Conservation (phyloP, 1,140 invertebrate species). For the Bombus pyrosoma region DNA sequence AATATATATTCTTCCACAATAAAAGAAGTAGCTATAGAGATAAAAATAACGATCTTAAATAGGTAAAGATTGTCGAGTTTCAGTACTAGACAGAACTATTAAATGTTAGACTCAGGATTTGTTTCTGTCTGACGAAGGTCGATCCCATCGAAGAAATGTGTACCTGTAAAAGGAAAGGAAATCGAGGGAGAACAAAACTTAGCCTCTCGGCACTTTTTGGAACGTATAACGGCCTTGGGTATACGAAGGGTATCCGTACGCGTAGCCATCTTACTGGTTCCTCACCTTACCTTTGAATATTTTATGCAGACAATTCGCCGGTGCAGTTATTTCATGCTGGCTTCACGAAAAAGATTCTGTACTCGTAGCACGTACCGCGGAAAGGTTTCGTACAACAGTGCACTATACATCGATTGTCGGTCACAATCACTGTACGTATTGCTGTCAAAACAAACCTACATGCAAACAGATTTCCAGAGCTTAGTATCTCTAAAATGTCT, state of each 20-base stretch:
- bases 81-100: not conserved
- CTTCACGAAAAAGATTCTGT: conserved; percentile 73
- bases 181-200: conserved; percentile 56
- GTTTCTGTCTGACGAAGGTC: conserved; percentile 39
- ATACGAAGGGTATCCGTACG: conserved; percentile 70
- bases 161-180: conserved; percentile 41
- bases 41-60: too few species aligned
- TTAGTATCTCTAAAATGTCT: too few species aligned
- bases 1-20: too few species aligned
- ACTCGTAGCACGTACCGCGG: conserved; percentile 74
- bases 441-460: conserved; percentile 50
- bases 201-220: conserved; percentile 63
- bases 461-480: conserved; percentile 34
- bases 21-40: too few species aligned
- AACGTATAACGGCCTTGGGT: conserved; percentile 72
- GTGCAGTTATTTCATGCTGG: conserved; percentile 80
- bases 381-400: conserved; percentile 53
- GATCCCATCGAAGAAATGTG: conserved; percentile 46
- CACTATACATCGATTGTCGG: conserved; percentile 67
- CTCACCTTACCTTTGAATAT: conserved; percentile 78
- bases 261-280: conserved; percentile 71
- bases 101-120: conserved; percentile 36
- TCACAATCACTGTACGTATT: conserved; percentile 65
- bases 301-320: conserved; percentile 81
- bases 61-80: too few species aligned